Base-by-base conservation (phyloP, 2,888 invertebrate species). In the Kuschelorhynchus macadamiae region DNA sequence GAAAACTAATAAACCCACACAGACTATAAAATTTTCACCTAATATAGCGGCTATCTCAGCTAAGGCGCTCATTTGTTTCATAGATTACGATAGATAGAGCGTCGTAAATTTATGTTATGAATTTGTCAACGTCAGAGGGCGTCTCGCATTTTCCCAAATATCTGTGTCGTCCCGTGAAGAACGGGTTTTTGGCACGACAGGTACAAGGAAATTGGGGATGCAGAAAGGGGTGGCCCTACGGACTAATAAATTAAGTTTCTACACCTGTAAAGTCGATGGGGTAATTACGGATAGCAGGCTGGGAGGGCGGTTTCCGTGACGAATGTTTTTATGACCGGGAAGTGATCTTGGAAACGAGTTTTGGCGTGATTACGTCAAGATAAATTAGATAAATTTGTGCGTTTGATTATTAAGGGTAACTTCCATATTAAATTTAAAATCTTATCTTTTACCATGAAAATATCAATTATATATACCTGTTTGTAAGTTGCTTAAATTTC, bases 71-170 rank as follows among this genome's bases (percentile, higher is more conserved):
- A 66, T 66, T 66, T 66, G 65, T 66, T 42, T 46, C 52, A 46
- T 46, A 59, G 65, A 66, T 66, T 59, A 59, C 52, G 59, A 59
- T 53, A 66, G 65, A 66, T 66, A 66, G 44, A 59, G 46, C 18
- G 33, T 36, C 65, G 52, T 52, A 59, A 50, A 66, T 66, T 66
- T 59, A 66, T 66, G 65, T 66, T 66, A 66, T 66, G 65, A 66
- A 66, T 66, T 59, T 66, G 47, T 66, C 65, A 66, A 66, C 21
- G 65, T 66, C 65, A 52, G 30, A 7, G 36, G 49, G 60, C 53
- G 60, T 60, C 60, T 39, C 39, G 60, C 44, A 47, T 42, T 41
- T 41, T 64, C 41, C 50, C 50, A 57, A 57, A 64, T 64, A 64
- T 57, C 64, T 52, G 39, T 44, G 52, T 50, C 42, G 62, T 42